Evolutionary conservation across 2,113 vertebrate species (phyloP).

Genomic region (Malaclemys terrapin): DNA sequence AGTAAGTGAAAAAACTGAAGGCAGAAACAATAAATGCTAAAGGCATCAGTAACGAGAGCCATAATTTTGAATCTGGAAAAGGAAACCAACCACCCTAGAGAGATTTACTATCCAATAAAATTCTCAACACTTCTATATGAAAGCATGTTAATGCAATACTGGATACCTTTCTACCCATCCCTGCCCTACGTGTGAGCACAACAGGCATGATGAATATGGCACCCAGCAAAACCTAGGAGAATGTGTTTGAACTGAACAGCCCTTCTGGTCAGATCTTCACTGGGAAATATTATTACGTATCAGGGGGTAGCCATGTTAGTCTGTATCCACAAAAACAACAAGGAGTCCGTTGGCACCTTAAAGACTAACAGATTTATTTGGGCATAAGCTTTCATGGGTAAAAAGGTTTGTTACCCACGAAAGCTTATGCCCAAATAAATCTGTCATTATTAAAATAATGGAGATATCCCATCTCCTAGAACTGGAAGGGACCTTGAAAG

Average conservation of each 20-base stretch:
- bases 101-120: background rate
- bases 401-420: too few relatives aligned
- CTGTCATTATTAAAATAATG: too few relatives aligned
- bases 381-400: too few relatives aligned
- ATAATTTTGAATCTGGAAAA: background rate
- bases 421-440: too few relatives aligned
- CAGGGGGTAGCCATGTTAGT: too few relatives aligned
- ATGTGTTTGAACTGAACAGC: background rate
- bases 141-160: background rate
- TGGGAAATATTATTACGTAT: background rate
- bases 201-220: background rate
- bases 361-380: too few relatives aligned
- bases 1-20: background rate
- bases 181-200: background rate
- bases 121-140: fast-evolving
- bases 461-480: too few relatives aligned
- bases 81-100: background rate
- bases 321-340: too few relatives aligned
- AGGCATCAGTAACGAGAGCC: background rate
- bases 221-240: background rate
- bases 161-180: background rate
- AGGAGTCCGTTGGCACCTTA: too few relatives aligned
- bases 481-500: too few relatives aligned
- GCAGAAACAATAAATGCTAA: background rate
- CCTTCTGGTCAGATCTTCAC: background rate